phyloP scores from a whole-genome alignment of 2,113 vertebrate genomes.

The Etheostoma cragini region DNA sequence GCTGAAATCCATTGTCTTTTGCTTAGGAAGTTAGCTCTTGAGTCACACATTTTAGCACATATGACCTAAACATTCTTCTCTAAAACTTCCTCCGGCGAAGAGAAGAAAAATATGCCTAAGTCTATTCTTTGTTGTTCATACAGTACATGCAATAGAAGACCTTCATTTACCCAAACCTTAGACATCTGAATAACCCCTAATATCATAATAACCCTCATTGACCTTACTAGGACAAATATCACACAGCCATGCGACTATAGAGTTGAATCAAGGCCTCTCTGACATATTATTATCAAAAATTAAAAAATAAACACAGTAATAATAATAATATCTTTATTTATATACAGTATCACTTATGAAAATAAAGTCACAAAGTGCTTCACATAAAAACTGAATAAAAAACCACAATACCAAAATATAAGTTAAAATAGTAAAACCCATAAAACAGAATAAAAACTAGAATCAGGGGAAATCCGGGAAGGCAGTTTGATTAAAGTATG shows the following conservation, averaged over 20 bases:
- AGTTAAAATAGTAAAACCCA: too few species aligned
- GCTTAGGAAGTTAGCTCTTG: slow-evolving; percentile 61
- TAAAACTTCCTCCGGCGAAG: slow-evolving; percentile 36
- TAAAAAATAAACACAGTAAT: background rate
- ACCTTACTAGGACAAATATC: background rate
- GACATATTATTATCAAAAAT: background rate
- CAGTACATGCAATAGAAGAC: background rate
- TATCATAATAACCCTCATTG: background rate
- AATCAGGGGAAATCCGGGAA: too few species aligned
- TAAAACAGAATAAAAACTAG: too few species aligned
- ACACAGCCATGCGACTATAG: background rate
- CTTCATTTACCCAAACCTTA: slow-evolving; percentile 3
- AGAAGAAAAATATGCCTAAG: background rate
- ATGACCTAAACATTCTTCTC: slow-evolving; percentile 49
- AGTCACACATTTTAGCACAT: slow-evolving; percentile 49
- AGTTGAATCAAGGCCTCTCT: background rate
- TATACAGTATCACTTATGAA: too few species aligned
- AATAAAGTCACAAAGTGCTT: too few species aligned
- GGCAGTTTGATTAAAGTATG: too few species aligned
- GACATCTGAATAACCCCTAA: background rate
- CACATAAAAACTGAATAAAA: too few species aligned
- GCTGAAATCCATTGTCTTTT: slow-evolving; percentile 71
- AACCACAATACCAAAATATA: too few species aligned
- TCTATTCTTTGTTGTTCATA: slow-evolving; percentile 3
- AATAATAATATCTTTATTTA: too few species aligned